Evolutionary conservation across 2,113 vertebrate genomes (phyloP), one percentile per base, ranked within the genome.

Genomic region (Dipodomys merriami): DNA sequence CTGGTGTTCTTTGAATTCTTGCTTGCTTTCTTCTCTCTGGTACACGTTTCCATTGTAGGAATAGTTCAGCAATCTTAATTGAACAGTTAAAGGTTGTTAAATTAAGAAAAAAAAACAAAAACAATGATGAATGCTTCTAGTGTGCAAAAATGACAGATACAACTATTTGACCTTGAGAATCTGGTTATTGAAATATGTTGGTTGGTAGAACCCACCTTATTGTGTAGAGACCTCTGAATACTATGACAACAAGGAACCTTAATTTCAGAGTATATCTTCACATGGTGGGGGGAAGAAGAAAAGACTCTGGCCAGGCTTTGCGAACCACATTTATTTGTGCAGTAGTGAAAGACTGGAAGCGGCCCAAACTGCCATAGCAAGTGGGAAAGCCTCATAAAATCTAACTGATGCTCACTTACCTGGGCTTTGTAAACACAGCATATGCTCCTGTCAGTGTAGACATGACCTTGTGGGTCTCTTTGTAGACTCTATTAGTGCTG

Each of bases 401-500:
- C 72, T 4, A 1, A 35, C 1, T 7, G 64, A 82, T n/a, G 57
- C 80, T 91, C 91, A 85, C 88, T 79, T 94, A 49, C 67, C 35
- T 83, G 77, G 67, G 84, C 46, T 82, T 33, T 87, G 79, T 95
- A 86, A 96, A 95, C 79, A 94, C 33, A 85, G n/a, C 30, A 13
- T 39, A 27, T 91, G 82, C 82, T 95, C 85, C 57, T 4, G 1
- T 7, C 15, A n/a, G 74, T 73, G 60, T 62, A 94, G 94, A 78
- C 72, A 62, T 35, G 95, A 96, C 94, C 90, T 96, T 95, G 91
- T 49, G 60, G 82, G 72, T 91, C 90, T 94, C 90, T 94, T 90
- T 74, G 91, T 57, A 95, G 93, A 94, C 85, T 77, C n/a, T 86
- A 97, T 97, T 91, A 95, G 83, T 67, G 62, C 86, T 97, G 83